Evolutionary conservation across 2,113 vertebrate genomes (phyloP), one percentile per base, ranked within the genome.

Genomic region (Heptranchias perlo): DNA sequence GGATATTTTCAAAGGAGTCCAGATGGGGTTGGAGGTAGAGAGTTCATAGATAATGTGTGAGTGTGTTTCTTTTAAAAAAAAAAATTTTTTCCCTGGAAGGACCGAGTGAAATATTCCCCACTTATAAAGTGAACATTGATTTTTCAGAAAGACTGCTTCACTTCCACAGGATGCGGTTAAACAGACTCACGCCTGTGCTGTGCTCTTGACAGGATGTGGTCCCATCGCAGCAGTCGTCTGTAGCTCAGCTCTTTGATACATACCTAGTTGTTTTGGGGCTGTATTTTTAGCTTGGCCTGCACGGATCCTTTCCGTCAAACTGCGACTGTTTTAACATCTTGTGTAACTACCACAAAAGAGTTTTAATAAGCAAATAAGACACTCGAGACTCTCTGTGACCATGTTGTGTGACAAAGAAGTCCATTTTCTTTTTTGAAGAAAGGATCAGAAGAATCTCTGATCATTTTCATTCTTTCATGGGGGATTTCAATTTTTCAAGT

Each of bases 161-260:
- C 89, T 92, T 62, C 39, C 61, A 62, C 89, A 93, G 89, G 89
- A 93, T 93, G 89, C 89, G 89, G 89, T 93, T 93, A 93, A 58
- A 93, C 58, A 93, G 21, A n/a, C 58, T 93, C 54, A 44, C 39
- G 16, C 76, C n/a, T 78, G n/a, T 78, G 78, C 78, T 5, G 16
- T 82, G 39, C 58, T 64, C n/a, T 23, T 93, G 5, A 64, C 35
- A 93, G 89, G 89, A 93, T 93, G 89, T 93, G 89, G 89, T 93
- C 16, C 18, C 1, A 16, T 10, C 58, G 7, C 58, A 64, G 58
- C 89, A 39, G 58, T 39, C 23, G 58, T n/a, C 16, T 93, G 58
- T n/a, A 93, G 58, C 89, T 21, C 58, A 62, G 31, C 58, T 93
- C 58, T 91, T 61, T 91, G 52, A 58, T 35, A 58, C 13, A 1